phyloP scores from a whole-genome alignment of 2,113 vertebrate species.

The Malurus alboscapulatus region DNA sequence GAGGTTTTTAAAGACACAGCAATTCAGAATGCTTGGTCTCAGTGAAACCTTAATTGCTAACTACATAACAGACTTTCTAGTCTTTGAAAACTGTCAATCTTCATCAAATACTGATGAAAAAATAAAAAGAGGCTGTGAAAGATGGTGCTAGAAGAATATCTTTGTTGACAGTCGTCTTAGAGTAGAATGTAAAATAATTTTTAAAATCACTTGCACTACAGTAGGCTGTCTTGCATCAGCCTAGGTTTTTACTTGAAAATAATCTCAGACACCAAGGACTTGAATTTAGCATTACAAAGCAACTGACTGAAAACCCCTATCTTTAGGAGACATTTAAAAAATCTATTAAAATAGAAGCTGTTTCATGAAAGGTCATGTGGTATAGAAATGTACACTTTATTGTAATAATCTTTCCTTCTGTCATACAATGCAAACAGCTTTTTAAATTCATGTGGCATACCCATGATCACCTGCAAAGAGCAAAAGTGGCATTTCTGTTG shows the following conservation, averaged over 20 bases:
- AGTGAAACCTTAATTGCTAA: background rate
- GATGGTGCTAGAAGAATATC: background rate
- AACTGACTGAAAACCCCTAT: background rate
- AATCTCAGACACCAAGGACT: background rate
- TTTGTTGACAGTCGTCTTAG: background rate
- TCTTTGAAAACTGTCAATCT: background rate
- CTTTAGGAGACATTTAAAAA: background rate
- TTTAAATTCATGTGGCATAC: background rate
- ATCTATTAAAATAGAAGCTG: background rate
- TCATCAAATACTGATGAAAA: background rate
- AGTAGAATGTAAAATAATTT: background rate
- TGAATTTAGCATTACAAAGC: background rate
- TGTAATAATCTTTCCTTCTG: background rate
- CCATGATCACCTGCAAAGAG: background rate
- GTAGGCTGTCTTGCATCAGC: background rate
- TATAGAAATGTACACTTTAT: background rate
- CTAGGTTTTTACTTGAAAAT: background rate
- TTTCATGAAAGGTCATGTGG: background rate
- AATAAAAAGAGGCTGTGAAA: background rate
- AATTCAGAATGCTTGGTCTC: background rate
- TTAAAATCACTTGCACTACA: background rate
- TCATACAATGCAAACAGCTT: rapidly evolving
- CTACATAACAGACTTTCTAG: background rate
- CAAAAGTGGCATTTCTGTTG: background rate
- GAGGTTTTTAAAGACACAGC: background rate